Base-by-base conservation (phyloP, 2,888 invertebrate species). In the Nysson spinosus region DNA sequence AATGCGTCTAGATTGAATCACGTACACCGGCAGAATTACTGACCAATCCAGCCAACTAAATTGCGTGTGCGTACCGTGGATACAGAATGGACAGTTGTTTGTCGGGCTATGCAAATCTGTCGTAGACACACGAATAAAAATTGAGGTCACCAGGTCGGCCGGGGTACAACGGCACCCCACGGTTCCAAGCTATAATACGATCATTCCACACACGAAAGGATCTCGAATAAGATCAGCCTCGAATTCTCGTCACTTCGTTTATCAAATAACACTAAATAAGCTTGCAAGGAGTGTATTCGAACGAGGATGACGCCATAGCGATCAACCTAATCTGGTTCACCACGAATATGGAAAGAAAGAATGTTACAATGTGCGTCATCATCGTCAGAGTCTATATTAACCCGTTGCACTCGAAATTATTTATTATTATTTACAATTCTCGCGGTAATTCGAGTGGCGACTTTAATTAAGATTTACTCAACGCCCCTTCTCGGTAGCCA, bases 1-100 rank as follows among this genome's bases (percentile, higher is more conserved):
- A 81, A 80, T 80, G 80, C 79, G 77, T 78, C 39, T 64, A 80
- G 80, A 82, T 80, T 75, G 77, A 79, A 82, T 80, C 81, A 61
- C 61, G 61, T 46, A 47, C 52, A 57, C 55, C 61, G 49, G 75
- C 39, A 52, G 74, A 81, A 81, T 60, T 80, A 78, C 75, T 80
- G 81, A 77, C 81, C 80, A 22, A 22, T 9, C 12, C 17, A 9
- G 37, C 35, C 28, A 58, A 26, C 14, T 1, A 7, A 7, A 54
- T 62, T 67, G 69, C 69, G 73, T 63, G 77, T 78, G 78, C 78
- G 81, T 78, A 71, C n/a, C 49, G 69, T 65, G 60, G 71, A 72
- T 69, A 62, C 47, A 60, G 40, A 19, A 9, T 22, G 72, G 82
- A 79, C 81, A 81, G 81, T 82, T 79, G 72, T 81, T 81, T 77